Base-by-base conservation (phyloP, 2,888 invertebrate genomes). In the Rosalia funebris region DNA sequence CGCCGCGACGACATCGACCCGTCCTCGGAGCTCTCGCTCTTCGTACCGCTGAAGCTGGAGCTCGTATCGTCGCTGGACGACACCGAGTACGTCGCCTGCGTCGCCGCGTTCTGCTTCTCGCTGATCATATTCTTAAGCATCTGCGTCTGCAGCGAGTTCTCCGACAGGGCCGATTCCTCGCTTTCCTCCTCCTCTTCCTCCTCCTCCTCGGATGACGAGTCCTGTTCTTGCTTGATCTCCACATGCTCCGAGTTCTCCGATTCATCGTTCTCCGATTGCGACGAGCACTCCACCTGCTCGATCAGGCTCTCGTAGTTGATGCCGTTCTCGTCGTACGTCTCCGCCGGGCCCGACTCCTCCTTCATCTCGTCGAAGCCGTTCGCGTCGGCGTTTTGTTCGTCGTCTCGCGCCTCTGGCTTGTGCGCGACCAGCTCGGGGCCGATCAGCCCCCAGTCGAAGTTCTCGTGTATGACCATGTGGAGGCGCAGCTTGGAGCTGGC, bases 401-500 rank as follows among this genome's bases (percentile, higher is more conserved):
- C 25, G 7, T 25, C 25, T n/a, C n/a, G n/a, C n/a, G n/a, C n/a
- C n/a, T n/a, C n/a, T 3, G 25, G 7, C 25, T 25, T 25, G 4
- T 3, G 7, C 25, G 7, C 4, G 7, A 7, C 4, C 25, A 5
- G 4, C 25, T 3, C 25, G 4, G 3, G 4, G 25, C 25, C 77
- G 39, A 79, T 63, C 53, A 76, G 63, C 10, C 63, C 67, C 78
- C 77, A 79, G 56, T 77, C 75, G 60, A 82, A 83, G 48, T 84
- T 83, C 37, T 84, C 83, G 70, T 87, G 87, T 37, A 87, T 85
- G 16, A 83, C 83, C 82, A 84, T 85, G 68, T 87, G 87, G 1
- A 86, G 74, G 14, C 83, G 75, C 4, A 87, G 70, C 70, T 87
- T 87, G 7, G 84, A 83, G 36, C 84, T 81, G 1, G 86, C 86